These are phyloP conservation scores for Anoplius nigerrimus DNA, from an alignment of 2,888 invertebrate species.

Conservation along the genomic window DNA sequence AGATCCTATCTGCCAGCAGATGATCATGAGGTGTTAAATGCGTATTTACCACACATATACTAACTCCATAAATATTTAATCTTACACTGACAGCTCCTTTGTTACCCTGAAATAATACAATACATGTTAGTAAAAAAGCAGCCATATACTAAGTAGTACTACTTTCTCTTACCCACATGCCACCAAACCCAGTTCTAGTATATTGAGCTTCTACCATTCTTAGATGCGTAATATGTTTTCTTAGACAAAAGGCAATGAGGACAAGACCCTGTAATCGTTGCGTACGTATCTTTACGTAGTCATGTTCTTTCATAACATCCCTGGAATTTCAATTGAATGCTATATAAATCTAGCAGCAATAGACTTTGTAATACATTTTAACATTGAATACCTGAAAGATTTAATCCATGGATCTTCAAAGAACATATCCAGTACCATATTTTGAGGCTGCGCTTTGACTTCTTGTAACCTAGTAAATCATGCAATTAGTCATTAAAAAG, in stretches of 20 bases:
- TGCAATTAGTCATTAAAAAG: slow-evolving; percentile 22
- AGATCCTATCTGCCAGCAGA: slow-evolving; percentile 87
- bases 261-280: slow-evolving; percentile 90
- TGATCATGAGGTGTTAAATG: slow-evolving; percentile 95
- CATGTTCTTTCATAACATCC: slow-evolving; percentile 81
- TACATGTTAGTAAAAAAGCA: not conserved
- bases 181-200: slow-evolving; percentile 92
- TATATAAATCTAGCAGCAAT: not conserved
- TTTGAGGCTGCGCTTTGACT: slow-evolving; percentile 91
- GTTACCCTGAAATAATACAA: slow-evolving; percentile 84
- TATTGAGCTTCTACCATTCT: slow-evolving; percentile 91
- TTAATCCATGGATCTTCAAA: slow-evolving; percentile 92
- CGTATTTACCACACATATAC: slow-evolving; percentile 90
- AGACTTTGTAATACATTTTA: too few relatives aligned
- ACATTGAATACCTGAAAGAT: slow-evolving; percentile 76
- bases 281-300: slow-evolving; percentile 87
- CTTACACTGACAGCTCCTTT: slow-evolving; percentile 95
- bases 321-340: slow-evolving; percentile 70
- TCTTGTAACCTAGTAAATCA: slow-evolving; percentile 84
- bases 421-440: slow-evolving; percentile 86
- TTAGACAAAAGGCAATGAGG: slow-evolving; percentile 85
- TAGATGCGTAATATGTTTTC: slow-evolving; percentile 87
- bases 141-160: not conserved
- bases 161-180: slow-evolving; percentile 88
- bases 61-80: slow-evolving; percentile 91